phyloP scores from a whole-genome alignment of 2,113 vertebrate species.

The Scomber colias region DNA sequence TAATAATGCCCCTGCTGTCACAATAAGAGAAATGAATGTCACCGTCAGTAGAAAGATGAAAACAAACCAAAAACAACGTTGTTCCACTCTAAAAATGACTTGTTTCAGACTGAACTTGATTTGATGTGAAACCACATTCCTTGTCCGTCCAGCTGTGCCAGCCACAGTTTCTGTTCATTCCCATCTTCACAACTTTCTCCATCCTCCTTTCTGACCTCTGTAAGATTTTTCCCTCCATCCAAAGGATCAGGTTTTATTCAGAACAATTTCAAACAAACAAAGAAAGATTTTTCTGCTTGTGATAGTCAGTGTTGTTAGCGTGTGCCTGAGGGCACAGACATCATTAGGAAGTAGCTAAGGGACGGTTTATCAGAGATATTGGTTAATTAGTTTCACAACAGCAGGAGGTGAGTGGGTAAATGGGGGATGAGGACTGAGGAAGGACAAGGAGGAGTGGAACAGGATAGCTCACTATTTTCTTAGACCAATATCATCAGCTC shows the following conservation, averaged over 20 bases:
- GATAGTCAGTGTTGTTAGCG: slow-evolving; percentile 9
- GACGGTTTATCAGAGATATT: slow-evolving; percentile 51
- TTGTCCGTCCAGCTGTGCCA: background rate
- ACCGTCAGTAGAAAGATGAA: background rate
- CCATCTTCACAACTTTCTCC: too few species aligned
- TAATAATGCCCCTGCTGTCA: too few species aligned
- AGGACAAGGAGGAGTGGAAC: slow-evolving; percentile 8
- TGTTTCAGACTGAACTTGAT: background rate
- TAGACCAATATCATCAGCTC: background rate
- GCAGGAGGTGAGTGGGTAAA: slow-evolving; percentile 2
- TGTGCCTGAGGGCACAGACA: background rate
- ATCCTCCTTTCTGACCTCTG: slow-evolving; percentile 16
- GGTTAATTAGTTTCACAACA: slow-evolving; percentile 49
- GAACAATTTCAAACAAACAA: slow-evolving; percentile 12
- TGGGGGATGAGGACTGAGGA: slow-evolving; percentile 18
- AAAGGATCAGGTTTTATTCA: background rate
- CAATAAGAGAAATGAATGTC: too few species aligned
- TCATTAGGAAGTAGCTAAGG: slow-evolving; percentile 37
- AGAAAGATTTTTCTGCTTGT: background rate
- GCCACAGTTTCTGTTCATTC: background rate
- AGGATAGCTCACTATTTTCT: background rate
- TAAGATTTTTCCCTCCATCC: background rate
- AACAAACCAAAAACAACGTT: background rate
- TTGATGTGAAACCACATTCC: background rate
- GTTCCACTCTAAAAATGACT: too few species aligned